Evolutionary conservation across 2,113 vertebrate genomes (phyloP), one percentile per base, ranked within the genome.

Genomic region (Perccottus glenii): DNA sequence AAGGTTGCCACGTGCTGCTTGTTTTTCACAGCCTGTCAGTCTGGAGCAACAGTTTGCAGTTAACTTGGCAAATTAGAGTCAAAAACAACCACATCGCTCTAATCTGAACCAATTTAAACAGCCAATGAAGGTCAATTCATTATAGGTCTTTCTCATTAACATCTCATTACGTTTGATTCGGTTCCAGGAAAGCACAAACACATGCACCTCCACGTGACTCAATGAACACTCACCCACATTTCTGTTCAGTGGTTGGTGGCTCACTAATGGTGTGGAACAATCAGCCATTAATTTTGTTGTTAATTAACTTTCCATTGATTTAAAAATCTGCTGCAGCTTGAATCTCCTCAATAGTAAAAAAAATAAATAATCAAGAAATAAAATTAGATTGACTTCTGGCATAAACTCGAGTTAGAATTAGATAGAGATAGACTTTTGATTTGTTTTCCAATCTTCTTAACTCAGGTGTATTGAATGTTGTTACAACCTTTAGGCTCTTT

Each of bases 221-320:
- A 2, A 40, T 27, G 19, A 27, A 27, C 19, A 3, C 3, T 35
- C 33, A 36, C 32, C 35, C 52, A 55, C 10, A 2, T 45, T 12
- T 45, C 44, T 45, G 44, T 12, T 45, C 11, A 12, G 10, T 40
- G 38, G 5, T 40, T 5, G 38, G 8, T 27, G 19, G 19, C 19
- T 27, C 38, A 6, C 38, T 40, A 40, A 40, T 11, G 44, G 10
- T 45, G 44, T 12, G 10, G 44, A 12, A 55, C 52, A 55, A 36
- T 55, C 33, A 55, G 52, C 8, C 33, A 55, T 55, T 36, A 14
- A 55, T 36, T 55, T 55, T 5, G 33, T 12, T 36, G 32, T 38
- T 64, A 49, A 68, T 64, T 59, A 60, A 38, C 36, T 51, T 60
- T 55, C 5, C 11, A 67, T 68, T 78, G 40, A 64, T 67, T 55